Conservation (phyloP, 2,797 vertebrate genomes). For the Sebastolobus alascanus region DNA sequence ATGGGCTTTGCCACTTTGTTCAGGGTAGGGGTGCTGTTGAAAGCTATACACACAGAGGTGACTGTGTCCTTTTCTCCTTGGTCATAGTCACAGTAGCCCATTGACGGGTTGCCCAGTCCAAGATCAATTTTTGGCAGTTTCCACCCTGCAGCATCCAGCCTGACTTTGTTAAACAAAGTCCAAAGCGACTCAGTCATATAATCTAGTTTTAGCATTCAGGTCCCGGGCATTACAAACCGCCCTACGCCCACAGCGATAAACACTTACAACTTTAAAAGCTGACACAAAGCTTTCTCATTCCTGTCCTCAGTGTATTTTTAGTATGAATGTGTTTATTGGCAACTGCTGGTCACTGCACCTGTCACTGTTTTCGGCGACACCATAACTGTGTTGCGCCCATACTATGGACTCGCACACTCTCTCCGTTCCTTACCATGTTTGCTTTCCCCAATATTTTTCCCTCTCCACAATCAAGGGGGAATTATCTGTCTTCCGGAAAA, state of each 20-base stretch:
- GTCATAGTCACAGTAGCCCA: slow-evolving; percentile 32
- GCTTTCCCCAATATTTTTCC: slow-evolving; percentile 71
- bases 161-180: slow-evolving; percentile 15
- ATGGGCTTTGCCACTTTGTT: slow-evolving; percentile 45
- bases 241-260: slow-evolving; percentile 21
- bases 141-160: neutral
- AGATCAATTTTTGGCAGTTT: slow-evolving; percentile 36
- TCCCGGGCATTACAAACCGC: slow-evolving; percentile 4
- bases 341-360: slow-evolving; percentile 69
- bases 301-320: slow-evolving; percentile 49
- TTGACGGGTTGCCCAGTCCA: slow-evolving; percentile 32
- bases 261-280: slow-evolving; percentile 36
- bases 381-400: slow-evolving; percentile 34
- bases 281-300: slow-evolving; percentile 47
- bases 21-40: slow-evolving; percentile 20
- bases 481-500: slow-evolving; percentile 84
- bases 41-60: slow-evolving; percentile 48
- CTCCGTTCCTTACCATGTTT: slow-evolving; percentile 64
- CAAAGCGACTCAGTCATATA: slow-evolving; percentile 24
- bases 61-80: slow-evolving; percentile 44
- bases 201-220: slow-evolving; percentile 13
- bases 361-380: slow-evolving; percentile 52
- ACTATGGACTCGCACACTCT: slow-evolving; percentile 38
- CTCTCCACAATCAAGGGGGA: slow-evolving; percentile 82
- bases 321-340: slow-evolving; percentile 54